Evolutionary conservation across 2,113 vertebrate species (phyloP), one percentile per base, ranked within the genome.

Genomic region (Hucho hucho): DNA sequence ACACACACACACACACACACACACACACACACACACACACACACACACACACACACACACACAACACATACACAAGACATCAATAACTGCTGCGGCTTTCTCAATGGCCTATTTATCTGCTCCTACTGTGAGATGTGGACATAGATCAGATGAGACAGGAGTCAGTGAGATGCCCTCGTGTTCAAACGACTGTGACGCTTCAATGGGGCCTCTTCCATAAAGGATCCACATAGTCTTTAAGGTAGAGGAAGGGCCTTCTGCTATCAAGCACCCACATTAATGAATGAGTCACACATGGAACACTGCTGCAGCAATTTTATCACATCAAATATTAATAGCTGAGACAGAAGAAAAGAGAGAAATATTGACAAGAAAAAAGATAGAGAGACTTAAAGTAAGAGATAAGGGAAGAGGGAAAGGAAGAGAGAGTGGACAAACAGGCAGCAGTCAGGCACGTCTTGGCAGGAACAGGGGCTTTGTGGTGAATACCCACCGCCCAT

Each of bases 401-500:
- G 7, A 71, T 37, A 69, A 25, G 12, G 22, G 9, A 70, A 70
- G n/a, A 25, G 2, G 11, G 9, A 2, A 28, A 64, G 12, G 26
- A 53, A 77, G 73, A 67, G 72, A 74, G 64, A 70, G 46, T 75
- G 22, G 68, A 84, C 69, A 73, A 77, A 79, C 65, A 78, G 70
- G 47, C 37, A 64, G 75, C n/a, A 69, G 37, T 43, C 37, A 43
- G 37, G 37, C 37, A 43, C 9, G 9, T 43, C 37, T 43, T 43
- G 68, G 74, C 61, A 74, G 75, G 85, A 56, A 68, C 49, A 49
- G 58, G 26, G 69, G 69, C 75, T 84, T 75, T 79, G 80, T 70
- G 78, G 61, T 61, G 77, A 83, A 73, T 86, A 87, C 83, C 87
- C 77, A 73, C 81, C 82, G 82, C 84, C 86, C 85, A 87, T 92